Base-by-base conservation (phyloP, 2,113 vertebrate species). In the Dicaeum eximium region DNA sequence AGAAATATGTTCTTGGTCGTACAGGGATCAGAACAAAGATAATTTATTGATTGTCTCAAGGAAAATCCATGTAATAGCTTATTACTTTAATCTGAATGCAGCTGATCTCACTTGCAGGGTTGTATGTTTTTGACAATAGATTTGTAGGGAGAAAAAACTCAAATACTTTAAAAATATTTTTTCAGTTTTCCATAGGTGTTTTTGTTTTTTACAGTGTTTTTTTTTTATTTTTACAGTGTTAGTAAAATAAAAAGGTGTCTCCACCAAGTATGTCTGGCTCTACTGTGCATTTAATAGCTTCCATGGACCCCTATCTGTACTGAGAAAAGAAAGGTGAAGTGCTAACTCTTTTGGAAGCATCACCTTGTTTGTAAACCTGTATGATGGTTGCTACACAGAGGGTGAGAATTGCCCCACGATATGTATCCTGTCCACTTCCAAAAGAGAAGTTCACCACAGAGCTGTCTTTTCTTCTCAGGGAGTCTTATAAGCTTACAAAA, bases 1-100 rank as follows among this genome's bases (percentile, higher is more conserved):
- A 79, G 54, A 74, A 14, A 40, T 4, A 3, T 4, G 3, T 72
- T 61, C 5, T 80, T 75, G 24, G 10, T 53, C 0, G 0, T 45
- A 72, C 8, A 67, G 82, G 22, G 20, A 81, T 10, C 6, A 64
- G 40, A 69, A 53, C 2, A 66, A 91, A 90, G 13, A 48, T 15
- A 62, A 51, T 5, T 15, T 42, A 44, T 40, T 62, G 15, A 51
- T 50, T 60, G 3, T 56, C 27, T 53, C 4, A 2, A 79, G 31
- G n/a, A 80, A 84, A 82, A 72, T 21, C 4, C 15, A 33, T 33
- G 6, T 13, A 88, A 83, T 15, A 47, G 4, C 15, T 69, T 64
- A 28, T 67, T n/a, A 30, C 13, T 42, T 48, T 30, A 84, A 80
- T 53, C 10, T 25, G 15, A 81, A 74, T 44, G 24, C 3, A 75